Evolutionary conservation across 2,888 invertebrate genomes (phyloP).

Genomic region (Tetramorium bicarinatum): DNA sequence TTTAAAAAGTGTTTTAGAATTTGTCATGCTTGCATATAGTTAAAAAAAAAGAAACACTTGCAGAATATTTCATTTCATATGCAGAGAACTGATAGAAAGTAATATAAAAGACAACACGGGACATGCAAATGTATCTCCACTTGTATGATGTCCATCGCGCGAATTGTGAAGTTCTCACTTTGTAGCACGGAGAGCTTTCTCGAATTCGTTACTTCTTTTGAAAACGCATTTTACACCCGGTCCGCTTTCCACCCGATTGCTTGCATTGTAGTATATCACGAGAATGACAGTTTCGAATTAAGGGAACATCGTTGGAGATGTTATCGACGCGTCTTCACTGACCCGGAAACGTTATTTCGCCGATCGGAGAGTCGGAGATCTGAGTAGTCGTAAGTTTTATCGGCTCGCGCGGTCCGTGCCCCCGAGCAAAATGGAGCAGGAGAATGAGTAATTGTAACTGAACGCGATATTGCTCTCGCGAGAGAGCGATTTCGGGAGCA

Average conservation of each 20-base stretch:
- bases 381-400: constrained; percentile 60
- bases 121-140: background rate
- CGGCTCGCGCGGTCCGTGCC: constrained; percentile 43
- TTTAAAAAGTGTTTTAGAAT: background rate
- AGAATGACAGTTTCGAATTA: constrained; percentile 56
- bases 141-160: background rate
- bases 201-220: background rate
- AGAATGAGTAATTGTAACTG: constrained; percentile 65
- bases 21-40: background rate
- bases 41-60: background rate
- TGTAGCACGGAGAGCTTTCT: background rate
- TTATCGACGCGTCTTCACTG: constrained; percentile 44
- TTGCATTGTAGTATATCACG: constrained; percentile 43
- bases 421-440: constrained; percentile 58
- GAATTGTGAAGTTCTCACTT: background rate
- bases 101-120: background rate
- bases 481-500: constrained; percentile 60
- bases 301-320: constrained; percentile 31
- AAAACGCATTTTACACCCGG: background rate
- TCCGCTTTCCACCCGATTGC: background rate
- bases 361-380: constrained; percentile 49
- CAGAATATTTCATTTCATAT: background rate
- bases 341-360: constrained; percentile 58
- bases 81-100: background rate
- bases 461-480: constrained; percentile 50